These are phyloP conservation scores for Icerya purchasi DNA, from an alignment of 2,888 invertebrate species.

Conservation along the genomic window DNA sequence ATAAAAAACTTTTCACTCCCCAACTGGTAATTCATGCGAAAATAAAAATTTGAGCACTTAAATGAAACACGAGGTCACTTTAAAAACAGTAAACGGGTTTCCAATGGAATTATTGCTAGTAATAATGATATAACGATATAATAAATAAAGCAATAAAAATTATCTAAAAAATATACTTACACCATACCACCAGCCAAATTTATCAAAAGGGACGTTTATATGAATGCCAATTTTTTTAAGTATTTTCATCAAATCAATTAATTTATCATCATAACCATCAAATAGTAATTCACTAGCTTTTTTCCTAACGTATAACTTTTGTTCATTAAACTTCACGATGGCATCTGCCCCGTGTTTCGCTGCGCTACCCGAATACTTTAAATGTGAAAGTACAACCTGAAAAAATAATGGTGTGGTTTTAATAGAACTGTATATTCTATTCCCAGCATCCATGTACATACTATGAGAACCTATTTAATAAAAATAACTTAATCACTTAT, in stretches of 20 bases:
- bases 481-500: no score
- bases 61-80: no score
- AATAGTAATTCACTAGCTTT: slow-evolving; percentile 48
- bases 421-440: no score
- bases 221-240: slow-evolving; percentile 28
- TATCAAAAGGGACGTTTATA: slow-evolving; percentile 41
- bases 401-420: no score
- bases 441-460: no score
- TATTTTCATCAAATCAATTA: slow-evolving; percentile 35
- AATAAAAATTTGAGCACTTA: no score
- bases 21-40: no score
- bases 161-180: slow-evolving; percentile 30
- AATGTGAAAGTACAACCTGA: no score
- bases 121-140: not conserved
- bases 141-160: no score
- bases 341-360: not conserved
- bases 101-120: not conserved
- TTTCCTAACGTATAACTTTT: slow-evolving; percentile 35
- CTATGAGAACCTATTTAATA: no score
- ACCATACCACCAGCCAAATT: slow-evolving; percentile 66
- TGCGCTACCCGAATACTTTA: not conserved
- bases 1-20: no score
- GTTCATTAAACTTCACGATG: slow-evolving; percentile 2
- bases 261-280: slow-evolving; percentile 54
- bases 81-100: no score